phyloP scores from a whole-genome alignment of 2,113 vertebrate species.

The Ia io region DNA sequence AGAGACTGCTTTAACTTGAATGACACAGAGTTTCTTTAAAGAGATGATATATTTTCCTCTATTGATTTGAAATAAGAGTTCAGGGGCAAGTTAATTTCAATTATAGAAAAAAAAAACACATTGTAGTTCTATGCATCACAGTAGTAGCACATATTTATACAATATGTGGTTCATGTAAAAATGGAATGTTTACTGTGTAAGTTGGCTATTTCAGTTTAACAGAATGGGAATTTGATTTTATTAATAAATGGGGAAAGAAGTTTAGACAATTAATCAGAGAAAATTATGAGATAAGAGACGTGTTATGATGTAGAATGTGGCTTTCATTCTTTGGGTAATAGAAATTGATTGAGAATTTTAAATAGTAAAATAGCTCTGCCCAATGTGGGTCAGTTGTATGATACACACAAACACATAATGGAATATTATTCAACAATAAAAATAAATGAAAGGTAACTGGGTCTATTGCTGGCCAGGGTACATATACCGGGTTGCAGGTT shows the following conservation, averaged over 20 bases:
- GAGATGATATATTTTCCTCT: not conserved
- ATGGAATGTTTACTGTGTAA: not conserved
- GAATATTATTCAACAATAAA: no score
- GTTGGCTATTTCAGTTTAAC: not conserved
- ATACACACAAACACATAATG: no score
- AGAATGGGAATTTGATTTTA: not conserved
- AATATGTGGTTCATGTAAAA: not conserved
- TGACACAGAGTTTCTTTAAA: not conserved
- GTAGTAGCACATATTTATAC: not conserved
- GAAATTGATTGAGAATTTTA: not conserved
- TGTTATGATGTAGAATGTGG: rapidly evolving
- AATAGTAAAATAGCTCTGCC: not conserved
- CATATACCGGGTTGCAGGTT: no score
- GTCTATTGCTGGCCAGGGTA: no score
- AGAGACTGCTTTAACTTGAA: not conserved
- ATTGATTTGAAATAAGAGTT: not conserved
- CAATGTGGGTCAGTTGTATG: no score
- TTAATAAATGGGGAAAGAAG: not conserved
- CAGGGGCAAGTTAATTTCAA: not conserved
- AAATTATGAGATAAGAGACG: not conserved
- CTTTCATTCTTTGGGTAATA: not conserved
- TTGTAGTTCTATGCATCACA: not conserved
- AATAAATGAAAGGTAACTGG: no score
- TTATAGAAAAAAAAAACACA: not conserved
- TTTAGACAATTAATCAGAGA: not conserved